Evolutionary conservation across 2,113 vertebrate species (phyloP).

Genomic region (Heliornis fulica): DNA sequence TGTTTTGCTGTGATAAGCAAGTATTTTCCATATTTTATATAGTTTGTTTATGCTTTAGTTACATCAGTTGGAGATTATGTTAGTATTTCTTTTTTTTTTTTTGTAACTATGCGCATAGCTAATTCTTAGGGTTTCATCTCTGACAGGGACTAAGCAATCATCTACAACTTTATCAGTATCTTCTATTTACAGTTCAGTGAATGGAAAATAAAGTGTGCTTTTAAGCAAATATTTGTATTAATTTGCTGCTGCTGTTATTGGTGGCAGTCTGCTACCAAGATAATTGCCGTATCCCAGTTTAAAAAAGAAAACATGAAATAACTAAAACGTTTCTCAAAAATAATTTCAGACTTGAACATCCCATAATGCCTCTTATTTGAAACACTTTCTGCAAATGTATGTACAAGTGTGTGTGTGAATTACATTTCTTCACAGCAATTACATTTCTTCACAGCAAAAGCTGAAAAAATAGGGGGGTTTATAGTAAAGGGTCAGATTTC

Average conservation of each 20-base stretch:
- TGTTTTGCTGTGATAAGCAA: background rate
- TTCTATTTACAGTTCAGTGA: constrained; percentile 14
- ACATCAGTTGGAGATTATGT: background rate
- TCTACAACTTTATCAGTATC: background rate
- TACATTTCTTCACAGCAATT: background rate
- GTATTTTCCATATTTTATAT: background rate
- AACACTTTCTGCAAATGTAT: background rate
- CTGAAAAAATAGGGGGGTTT: background rate
- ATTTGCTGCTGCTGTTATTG: background rate
- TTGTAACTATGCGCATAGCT: background rate
- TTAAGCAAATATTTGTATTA: constrained; percentile 10
- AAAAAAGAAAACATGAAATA: background rate
- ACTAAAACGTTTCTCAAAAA: background rate
- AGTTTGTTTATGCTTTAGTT: background rate
- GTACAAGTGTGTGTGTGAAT: accelerated
- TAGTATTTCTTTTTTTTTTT: constrained; percentile 20
- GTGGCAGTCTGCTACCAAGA: background rate
- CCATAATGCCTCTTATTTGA: background rate
- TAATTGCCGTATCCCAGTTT: background rate
- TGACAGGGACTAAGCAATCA: background rate
- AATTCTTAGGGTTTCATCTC: background rate
- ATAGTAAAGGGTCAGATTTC: background rate
- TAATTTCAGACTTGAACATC: background rate
- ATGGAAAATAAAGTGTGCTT: background rate
- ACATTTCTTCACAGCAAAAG: background rate